These are phyloP conservation scores for Nowickia ferox DNA, from an alignment of 2,888 invertebrate species.

Conservation along the genomic window DNA sequence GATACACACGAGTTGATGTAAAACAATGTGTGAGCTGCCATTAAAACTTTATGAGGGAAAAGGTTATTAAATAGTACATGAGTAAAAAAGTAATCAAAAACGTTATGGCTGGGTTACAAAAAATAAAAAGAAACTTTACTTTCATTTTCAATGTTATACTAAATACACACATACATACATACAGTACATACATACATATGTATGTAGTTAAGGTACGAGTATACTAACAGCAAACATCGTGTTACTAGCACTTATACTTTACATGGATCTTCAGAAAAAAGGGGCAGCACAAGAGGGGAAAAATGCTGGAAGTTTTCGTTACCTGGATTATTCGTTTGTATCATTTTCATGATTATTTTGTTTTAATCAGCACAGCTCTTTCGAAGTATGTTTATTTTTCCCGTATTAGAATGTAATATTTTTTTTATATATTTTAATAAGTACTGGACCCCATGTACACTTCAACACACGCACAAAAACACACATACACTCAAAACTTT, in stretches of 20 bases:
- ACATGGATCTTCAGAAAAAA: background rate
- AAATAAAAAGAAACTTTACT: slow-evolving; percentile 43
- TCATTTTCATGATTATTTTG: slow-evolving; percentile 71
- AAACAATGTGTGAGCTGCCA: slow-evolving; percentile 26
- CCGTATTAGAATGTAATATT: background rate
- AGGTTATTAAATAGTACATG: slow-evolving; percentile 1
- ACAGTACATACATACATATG: background rate
- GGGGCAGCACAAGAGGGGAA: background rate
- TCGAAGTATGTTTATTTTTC: background rate
- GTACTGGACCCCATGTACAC: slow-evolving; percentile 1
- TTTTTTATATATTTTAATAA: background rate
- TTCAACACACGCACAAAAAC: background rate
- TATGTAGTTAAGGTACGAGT: background rate
- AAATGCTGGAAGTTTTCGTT: slow-evolving; percentile 33
- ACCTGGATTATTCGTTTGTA: slow-evolving; percentile 73
- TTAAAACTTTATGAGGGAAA: slow-evolving; percentile 23
- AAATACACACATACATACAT: slow-evolving; percentile 1
- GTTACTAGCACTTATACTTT: background rate
- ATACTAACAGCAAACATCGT: background rate
- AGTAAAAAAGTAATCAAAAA: background rate
- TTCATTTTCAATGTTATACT: slow-evolving; percentile 70
- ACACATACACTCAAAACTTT: background rate
- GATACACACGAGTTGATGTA: background rate
- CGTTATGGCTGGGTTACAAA: slow-evolving; percentile 12
- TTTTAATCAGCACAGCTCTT: background rate